A percentile compares a stretch with the other conserved stretches of the same genome.
phyloP scores from a whole-genome alignment of 2,113 vertebrate genomes.

The Thunnus thynnus region DNA sequence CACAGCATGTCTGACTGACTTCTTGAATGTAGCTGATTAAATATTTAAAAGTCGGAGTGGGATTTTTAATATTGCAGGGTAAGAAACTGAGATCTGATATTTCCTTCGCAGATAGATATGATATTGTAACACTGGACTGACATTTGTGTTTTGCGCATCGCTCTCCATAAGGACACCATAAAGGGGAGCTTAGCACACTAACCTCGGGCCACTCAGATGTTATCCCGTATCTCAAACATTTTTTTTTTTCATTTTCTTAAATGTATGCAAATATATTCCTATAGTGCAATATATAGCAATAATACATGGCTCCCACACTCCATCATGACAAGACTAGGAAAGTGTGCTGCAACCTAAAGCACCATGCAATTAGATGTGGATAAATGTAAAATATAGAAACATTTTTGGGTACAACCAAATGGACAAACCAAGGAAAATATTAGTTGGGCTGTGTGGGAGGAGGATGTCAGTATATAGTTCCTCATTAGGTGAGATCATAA shows the following conservation, averaged over 20 bases:
- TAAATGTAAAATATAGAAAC: no score
- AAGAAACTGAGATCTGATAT: constrained; percentile 38
- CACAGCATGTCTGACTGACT: constrained; percentile 54
- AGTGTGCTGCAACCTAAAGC: no score
- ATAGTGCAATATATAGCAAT: neutral
- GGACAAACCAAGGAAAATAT: no score
- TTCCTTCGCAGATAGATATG: constrained; percentile 16
- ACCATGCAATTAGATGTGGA: no score
- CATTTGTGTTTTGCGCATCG: constrained; percentile 10
- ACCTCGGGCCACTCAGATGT: neutral
- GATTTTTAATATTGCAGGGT: constrained; percentile 49
- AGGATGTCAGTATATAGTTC: no score
- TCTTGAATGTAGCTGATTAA: constrained; percentile 64
- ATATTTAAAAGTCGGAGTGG: constrained; percentile 47
- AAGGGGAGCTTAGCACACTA: neutral
- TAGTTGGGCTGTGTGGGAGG: no score
- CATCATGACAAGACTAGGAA: no score
- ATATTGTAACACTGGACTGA: constrained; percentile 13
- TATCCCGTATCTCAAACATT: neutral
- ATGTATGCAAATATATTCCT: neutral
- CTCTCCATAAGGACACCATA: constrained; percentile 7
- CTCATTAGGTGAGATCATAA: no score
- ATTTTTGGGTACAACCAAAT: no score
- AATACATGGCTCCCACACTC: no score
- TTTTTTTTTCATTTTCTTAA: neutral